Evolutionary conservation across 1,140 invertebrate genomes (phyloP).

Genomic region (Chironomus tepperi): DNA sequence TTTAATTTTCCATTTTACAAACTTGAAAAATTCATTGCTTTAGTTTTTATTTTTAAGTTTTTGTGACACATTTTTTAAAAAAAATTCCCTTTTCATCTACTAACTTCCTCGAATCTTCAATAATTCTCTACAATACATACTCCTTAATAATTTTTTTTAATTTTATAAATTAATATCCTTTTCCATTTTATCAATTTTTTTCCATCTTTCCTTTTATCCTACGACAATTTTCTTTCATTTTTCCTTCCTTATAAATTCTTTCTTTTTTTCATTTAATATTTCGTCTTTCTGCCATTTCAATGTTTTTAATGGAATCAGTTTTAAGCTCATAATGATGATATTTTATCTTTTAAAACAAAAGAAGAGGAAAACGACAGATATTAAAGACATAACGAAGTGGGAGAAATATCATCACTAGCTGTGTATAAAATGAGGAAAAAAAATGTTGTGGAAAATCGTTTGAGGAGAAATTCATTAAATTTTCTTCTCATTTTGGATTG

Average conservation of each 20-base stretch:
- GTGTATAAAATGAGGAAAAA: not conserved
- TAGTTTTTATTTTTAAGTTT: no score
- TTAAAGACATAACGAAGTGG: not conserved
- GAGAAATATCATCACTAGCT: constrained; percentile 1
- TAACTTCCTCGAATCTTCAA: no score
- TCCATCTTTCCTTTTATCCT: not conserved
- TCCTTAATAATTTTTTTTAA: no score
- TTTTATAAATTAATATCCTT: not conserved
- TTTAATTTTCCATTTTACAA: no score
- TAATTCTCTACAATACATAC: no score
- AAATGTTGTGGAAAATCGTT: constrained; percentile 7
- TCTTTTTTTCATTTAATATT: not conserved
- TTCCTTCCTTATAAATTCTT: no score
- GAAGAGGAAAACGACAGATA: not conserved
- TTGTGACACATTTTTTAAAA: no score
- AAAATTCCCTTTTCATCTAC: no score
- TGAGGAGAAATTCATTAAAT: constrained; percentile 3
- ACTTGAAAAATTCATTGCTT: no score
- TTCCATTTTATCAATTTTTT: no score
- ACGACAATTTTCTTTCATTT: not conserved
- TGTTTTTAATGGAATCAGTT: constrained; percentile 1
- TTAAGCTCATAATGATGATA: constrained; percentile 9
- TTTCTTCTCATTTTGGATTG: not conserved
- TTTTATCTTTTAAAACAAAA: constrained; percentile 15
- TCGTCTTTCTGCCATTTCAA: not conserved